Base-by-base conservation (phyloP, 2,888 invertebrate genomes). In the Chouioia cunea region DNA sequence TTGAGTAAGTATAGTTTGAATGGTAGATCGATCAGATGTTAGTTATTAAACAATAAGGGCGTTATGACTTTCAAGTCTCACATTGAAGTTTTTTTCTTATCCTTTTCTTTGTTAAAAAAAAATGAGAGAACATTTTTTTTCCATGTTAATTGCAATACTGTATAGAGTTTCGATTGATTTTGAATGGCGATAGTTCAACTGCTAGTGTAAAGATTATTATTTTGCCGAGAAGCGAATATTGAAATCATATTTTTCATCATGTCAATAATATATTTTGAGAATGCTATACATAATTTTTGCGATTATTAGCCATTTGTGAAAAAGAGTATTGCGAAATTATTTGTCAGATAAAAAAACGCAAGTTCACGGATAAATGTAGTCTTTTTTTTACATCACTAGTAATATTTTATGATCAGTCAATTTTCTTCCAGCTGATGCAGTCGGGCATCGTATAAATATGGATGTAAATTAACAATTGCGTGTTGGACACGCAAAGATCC, bases 111-210 rank as follows among this genome's bases (percentile, higher is more conserved):
- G 36, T 36, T 36, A 36, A 36, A 66, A 48, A 8, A 59, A 50
- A 48, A 70, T 65, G 36, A 6, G 1, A 36, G 12, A 76, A 63
- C 52, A 22, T 78, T 77, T 66, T 66, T 79, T 78, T 73, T 76
- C 76, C 73, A 76, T 15, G 4, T 36, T 46, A 43, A 79, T 68
- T 71, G 75, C 75, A 75, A 79, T 48, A 73, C 70, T 71, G 73
- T 63, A 67, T 75, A 75, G 76, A 78, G 75, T 77, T 79, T 80
- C 75, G 79, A 77, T 78, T 79, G 80, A 78, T 70, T 80, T 72
- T 76, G 78, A 78, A 77, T 65, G 56, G 44, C 16, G 27, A 20
- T 65, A 59, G 22, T 68, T 54, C 20, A 64, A 46, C 15, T 12
- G 46, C 20, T 50, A 54, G 4, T 27, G 22, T 64, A 48, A 2